phyloP scores from a whole-genome alignment of 2,888 invertebrate species.

The Clitarchus hookeri region DNA sequence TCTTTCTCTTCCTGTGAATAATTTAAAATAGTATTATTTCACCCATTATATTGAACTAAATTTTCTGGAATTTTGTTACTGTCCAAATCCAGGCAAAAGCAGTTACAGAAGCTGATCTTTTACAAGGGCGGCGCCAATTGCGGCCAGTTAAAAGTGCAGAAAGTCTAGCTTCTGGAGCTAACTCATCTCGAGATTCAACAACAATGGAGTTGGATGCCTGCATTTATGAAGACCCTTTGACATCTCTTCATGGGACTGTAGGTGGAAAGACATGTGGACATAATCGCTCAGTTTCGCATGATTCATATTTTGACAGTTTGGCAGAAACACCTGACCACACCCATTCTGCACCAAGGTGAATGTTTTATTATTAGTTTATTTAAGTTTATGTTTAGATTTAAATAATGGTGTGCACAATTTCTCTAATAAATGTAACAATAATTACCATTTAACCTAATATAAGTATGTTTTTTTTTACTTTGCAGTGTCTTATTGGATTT shows the following conservation, averaged over 20 bases:
- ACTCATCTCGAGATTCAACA: conserved; percentile 46
- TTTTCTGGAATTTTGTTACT: too few species aligned
- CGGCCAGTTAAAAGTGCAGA: conserved; percentile 74
- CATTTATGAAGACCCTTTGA: conserved; percentile 38
- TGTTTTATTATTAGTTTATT: background rate
- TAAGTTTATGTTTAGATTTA: background rate
- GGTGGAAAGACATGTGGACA: conserved; percentile 58
- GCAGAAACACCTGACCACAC: conserved; percentile 56
- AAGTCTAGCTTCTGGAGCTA: conserved; percentile 60
- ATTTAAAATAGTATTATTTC: too few species aligned
- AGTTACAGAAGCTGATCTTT: conserved; percentile 53
- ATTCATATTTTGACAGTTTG: conserved; percentile 87
- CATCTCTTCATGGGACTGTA: conserved; percentile 38
- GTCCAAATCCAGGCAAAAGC: conserved; percentile 52
- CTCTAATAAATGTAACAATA: background rate
- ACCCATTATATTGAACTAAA: too few species aligned
- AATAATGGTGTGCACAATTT: background rate
- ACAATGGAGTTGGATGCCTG: conserved; percentile 38
- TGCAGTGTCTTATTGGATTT: too few species aligned
- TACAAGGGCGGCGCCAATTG: conserved; percentile 57
- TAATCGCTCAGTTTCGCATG: conserved; percentile 81
- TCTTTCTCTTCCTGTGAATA: too few species aligned
- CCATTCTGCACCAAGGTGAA: conserved; percentile 30
- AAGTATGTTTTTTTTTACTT: too few species aligned
- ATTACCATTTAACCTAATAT: too few species aligned